These are phyloP conservation scores for Nematostella vectensis DNA, from an alignment of 92 coral and sea anemone genomes.

Conservation along the genomic window DNA sequence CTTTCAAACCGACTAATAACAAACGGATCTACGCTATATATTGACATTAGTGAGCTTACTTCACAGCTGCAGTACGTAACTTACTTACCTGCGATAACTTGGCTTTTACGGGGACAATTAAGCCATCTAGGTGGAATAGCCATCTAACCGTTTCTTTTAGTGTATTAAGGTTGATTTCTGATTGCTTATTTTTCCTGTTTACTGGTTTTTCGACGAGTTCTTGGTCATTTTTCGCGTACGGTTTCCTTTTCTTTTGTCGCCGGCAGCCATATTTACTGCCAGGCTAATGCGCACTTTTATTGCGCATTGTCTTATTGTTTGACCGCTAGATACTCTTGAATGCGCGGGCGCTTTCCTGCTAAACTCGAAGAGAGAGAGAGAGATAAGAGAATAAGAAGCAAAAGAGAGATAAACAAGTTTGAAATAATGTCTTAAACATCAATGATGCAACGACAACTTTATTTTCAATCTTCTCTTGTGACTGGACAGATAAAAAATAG, in stretches of 20 bases:
- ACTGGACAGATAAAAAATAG: too few species aligned
- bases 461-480: too few species aligned
- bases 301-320: constrained; percentile 3
- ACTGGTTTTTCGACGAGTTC: neutral
- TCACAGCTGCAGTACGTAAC: too few species aligned
- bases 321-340: neutral
- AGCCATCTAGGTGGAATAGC: constrained; percentile 92
- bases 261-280: constrained; percentile 24
- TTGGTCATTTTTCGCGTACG: neutral
- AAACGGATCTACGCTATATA: too few species aligned
- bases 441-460: too few species aligned
- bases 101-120: constrained; percentile 89
- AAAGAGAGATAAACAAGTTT: too few species aligned
- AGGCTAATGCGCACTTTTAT: constrained; percentile 9
- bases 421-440: too few species aligned
- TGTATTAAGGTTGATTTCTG: neutral
- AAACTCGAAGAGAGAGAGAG: too few species aligned
- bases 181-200: neutral
- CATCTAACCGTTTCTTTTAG: constrained; percentile 28
- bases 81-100: constrained; percentile 74
- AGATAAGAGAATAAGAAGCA: too few species aligned
- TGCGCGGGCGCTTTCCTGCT: neutral
- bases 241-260: neutral
- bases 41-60: too few species aligned
- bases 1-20: too few species aligned